Evolutionary conservation across 2,113 vertebrate genomes (phyloP).

Genomic region (Phocoena phocoena): DNA sequence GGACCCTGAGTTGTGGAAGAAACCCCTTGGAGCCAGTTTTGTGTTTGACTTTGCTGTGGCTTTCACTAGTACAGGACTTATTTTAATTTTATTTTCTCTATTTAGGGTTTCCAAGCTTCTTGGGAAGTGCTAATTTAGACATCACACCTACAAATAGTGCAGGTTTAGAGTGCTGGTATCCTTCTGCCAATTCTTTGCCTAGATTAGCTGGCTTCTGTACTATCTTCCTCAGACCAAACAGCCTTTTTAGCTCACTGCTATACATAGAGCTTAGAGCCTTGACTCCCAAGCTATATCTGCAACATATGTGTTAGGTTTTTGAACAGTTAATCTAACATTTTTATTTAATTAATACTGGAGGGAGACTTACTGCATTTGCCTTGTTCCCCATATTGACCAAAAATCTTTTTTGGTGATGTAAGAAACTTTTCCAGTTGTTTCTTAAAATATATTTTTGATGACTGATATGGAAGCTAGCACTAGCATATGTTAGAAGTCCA

Average conservation of each 20-base stretch:
- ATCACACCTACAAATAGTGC: not conserved
- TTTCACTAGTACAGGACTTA: not conserved
- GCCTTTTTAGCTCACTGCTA: not conserved
- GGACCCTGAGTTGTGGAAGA: not conserved
- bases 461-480: constrained; percentile 49
- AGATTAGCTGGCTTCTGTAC: not conserved
- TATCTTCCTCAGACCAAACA: not conserved
- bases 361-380: not conserved
- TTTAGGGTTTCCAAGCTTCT: not conserved
- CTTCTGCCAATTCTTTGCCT: not conserved
- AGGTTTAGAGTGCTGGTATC: not conserved
- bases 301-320: not conserved
- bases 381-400: not conserved
- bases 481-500: constrained; percentile 66
- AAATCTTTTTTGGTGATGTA: not conserved
- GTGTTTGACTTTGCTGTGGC: not conserved
- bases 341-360: not conserved
- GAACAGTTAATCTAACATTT: constrained; percentile 11
- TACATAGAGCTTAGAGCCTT: not conserved
- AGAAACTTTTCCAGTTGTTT: constrained; percentile 52
- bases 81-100: not conserved
- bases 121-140: not conserved
- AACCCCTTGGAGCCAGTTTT: not conserved
- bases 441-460: constrained; percentile 57
- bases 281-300: not conserved